Conservation (phyloP, 2,113 vertebrate genomes). For the Xenopus tropicalis region UCB_Xtro_10.0 CM004451.2:59901501-59902000, state of each 20-base stretch:
- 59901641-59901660: no score
- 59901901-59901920: background rate
- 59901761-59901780: constrained; percentile 18
- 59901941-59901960: no score
- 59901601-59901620: no score
- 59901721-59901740: background rate
- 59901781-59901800: constrained; percentile 21
- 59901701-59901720: background rate
- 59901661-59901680: background rate
- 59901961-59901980: no score
- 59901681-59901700: background rate
- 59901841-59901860: background rate
- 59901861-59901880: constrained; percentile 12
- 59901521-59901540: no score
- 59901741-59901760: constrained; percentile 33
- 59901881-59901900: background rate
- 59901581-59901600: no score
- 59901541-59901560: no score
- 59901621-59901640: no score
- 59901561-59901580: no score
- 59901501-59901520: no score
- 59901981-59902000: no score
- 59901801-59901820: no score
- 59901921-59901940: background rate
- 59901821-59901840: background rate